Conservation (phyloP, 2,113 vertebrate genomes). For the Enhydra lutris region DNA sequence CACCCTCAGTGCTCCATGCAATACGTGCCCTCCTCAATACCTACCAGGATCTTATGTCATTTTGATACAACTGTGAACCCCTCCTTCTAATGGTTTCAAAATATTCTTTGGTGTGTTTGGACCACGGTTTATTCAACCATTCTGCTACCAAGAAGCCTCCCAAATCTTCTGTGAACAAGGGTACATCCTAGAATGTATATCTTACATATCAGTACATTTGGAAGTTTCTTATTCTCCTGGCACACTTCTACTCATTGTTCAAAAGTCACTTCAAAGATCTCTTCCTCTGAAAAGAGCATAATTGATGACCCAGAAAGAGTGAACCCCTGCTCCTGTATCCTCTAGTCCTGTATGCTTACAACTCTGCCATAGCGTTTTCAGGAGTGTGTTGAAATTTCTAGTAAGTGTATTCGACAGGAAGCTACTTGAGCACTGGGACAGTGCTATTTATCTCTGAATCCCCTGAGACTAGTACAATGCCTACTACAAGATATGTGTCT, state of each 20-base stretch:
- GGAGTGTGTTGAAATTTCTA: not conserved
- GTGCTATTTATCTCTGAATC: not conserved
- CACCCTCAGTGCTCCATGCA: too few species aligned
- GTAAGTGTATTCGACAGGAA: not conserved
- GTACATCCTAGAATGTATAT: accelerated
- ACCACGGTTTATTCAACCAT: not conserved
- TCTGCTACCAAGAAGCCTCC: not conserved
- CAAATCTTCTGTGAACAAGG: not conserved
- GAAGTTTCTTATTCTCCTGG: not conserved
- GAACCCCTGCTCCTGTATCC: not conserved
- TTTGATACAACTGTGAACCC: not conserved
- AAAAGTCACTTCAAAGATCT: not conserved
- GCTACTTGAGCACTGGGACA: not conserved
- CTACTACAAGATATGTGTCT: not conserved
- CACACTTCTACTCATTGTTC: not conserved
- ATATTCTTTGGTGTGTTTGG: not conserved
- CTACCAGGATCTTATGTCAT: not conserved
- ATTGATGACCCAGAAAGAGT: not conserved
- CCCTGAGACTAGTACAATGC: not conserved
- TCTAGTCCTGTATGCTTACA: too few species aligned
- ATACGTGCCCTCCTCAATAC: too few species aligned
- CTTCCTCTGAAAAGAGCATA: not conserved
- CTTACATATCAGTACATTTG: not conserved
- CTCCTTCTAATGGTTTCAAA: not conserved
- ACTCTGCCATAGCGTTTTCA: not conserved